Evolutionary conservation across 2,797 vertebrate species (phyloP).

Genomic region (Oceanodroma leucorhoa): DNA sequence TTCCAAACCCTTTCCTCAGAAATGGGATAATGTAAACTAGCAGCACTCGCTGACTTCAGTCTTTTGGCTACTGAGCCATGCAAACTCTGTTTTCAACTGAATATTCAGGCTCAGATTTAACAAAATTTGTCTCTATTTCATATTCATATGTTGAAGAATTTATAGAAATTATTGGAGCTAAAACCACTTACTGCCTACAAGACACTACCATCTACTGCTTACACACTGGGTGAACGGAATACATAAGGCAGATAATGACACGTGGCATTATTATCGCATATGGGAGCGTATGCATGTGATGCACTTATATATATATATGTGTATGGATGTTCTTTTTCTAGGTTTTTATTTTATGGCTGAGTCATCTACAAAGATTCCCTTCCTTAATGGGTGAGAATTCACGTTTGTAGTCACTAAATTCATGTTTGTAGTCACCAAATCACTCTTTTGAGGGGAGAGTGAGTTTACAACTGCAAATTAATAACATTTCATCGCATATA

Average conservation of each 20-base stretch:
- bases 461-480: background rate
- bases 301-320: background rate
- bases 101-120: background rate
- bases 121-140: background rate
- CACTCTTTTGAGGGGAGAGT: background rate
- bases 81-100: background rate
- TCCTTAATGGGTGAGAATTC: background rate
- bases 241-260: background rate
- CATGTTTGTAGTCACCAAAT: background rate
- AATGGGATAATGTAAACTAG: background rate
- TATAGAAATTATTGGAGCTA: background rate
- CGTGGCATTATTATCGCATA: rapidly evolving
- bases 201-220: background rate
- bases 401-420: background rate
- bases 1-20: background rate
- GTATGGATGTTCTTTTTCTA: background rate
- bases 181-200: background rate
- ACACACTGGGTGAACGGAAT: background rate
- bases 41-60: background rate
- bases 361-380: background rate
- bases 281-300: background rate
- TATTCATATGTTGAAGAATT: background rate
- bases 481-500: background rate
- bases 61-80: background rate
- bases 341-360: background rate